Evolutionary conservation across 1,140 invertebrate species (phyloP), one percentile per base, ranked within the genome.

Genomic region (Neodiprion lecontei): DNA sequence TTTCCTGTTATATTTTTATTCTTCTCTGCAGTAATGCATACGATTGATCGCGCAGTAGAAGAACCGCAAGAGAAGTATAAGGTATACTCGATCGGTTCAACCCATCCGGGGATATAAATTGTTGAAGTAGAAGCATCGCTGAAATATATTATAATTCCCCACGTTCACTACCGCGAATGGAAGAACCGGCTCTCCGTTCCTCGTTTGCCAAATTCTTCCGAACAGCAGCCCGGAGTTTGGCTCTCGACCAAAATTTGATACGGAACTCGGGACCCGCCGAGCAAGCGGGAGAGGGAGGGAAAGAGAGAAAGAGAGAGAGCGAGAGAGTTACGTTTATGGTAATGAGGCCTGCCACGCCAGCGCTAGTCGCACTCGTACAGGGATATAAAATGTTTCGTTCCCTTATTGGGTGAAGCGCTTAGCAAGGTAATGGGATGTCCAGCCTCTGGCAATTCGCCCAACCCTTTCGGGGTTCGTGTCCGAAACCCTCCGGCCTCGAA

Each of bases 251-350:
- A 61, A 61, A 61, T 61, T 61, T 17, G 4, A 7, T 61, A 61
- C 53, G 28, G 5, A 40, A 40, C 53, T 12, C 11, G n/a, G n/a
- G n/a, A 61, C 53, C 11, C 11, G 11, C n/a, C 11, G 11, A 17
- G 53, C n/a, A 14, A 61, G 11, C 11, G 11, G 9, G 53, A 14
- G 4, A 14, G 8, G 9, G 11, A 61, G n/a, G 9, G 8, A 9
- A 17, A 61, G 53, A 61, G n/a, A 61, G n/a, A 12, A 9, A 61
- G 53, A 14, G 11, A 14, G 11, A 61, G n/a, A 61, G 53, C 5
- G 53, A 61, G 53, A 61, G n/a, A 61, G n/a, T 61, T 61, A 61
- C 53, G 53, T 61, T 61, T 61, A 61, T 61, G 53, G 53, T 61
- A 61, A 61, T 61, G 53, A 61, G 53, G 53, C 11, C 11, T 61